Conservation (phyloP, 1,140 invertebrate species). For the Brachionus sp. region DNA sequence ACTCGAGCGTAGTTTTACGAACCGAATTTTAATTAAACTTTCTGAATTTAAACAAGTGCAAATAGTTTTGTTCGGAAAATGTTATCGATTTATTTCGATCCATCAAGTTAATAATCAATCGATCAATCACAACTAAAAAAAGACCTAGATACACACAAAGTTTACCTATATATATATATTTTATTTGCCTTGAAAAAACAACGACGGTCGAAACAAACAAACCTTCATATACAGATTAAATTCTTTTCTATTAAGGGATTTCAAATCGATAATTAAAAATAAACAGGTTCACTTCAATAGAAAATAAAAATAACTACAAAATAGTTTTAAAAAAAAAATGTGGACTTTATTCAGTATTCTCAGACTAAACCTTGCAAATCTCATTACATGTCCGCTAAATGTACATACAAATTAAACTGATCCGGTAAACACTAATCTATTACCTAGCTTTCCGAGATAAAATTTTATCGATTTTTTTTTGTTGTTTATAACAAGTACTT, state of each 20-base stretch:
- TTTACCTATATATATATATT: slow-evolving; percentile 22
- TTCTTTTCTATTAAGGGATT: slow-evolving; percentile 33
- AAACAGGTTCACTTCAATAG: slow-evolving; percentile 33
- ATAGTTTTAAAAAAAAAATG: background rate
- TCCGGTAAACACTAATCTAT: background rate
- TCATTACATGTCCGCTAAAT: slow-evolving; percentile 38
- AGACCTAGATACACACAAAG: slow-evolving; percentile 11
- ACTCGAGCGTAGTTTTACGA: background rate
- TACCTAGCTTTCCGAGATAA: background rate
- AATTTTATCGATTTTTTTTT: slow-evolving; percentile 29
- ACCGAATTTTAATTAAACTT: background rate
- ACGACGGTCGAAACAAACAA: slow-evolving; percentile 35
- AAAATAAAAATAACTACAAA: background rate
- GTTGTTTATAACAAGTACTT: background rate
- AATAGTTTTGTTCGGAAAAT: slow-evolving; percentile 7
- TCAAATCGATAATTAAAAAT: slow-evolving; percentile 42
- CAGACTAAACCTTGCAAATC: slow-evolving; percentile 16
- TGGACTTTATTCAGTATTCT: background rate
- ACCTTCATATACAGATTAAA: slow-evolving; percentile 16
- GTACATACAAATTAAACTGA: background rate
- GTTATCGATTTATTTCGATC: slow-evolving; percentile 24
- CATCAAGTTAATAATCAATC: slow-evolving; percentile 32
- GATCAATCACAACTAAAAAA: slow-evolving; percentile 25
- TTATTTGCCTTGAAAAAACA: slow-evolving; percentile 34
- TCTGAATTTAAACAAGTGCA: slow-evolving; percentile 9